A percentile compares a stretch with the other conserved stretches of the same genome.
These are phyloP conservation scores for Drosophila melanogaster DNA, from an alignment of 1,140 invertebrate genomes.

Conservation along the genomic window DNA sequence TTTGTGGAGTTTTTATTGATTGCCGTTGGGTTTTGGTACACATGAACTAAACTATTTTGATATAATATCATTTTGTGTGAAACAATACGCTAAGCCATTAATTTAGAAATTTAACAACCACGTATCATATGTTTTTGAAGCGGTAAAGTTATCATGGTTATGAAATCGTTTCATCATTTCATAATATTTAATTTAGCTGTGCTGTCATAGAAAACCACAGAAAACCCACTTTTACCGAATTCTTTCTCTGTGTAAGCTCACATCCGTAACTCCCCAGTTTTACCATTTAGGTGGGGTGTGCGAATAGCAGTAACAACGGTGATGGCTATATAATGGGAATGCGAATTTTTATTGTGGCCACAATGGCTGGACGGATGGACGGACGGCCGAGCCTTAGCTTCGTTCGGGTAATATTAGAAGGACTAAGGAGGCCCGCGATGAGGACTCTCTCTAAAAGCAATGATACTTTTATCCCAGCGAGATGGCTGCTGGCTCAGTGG, in stretches of 20 bases:
- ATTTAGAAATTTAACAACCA: not conserved
- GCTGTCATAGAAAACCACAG: not conserved
- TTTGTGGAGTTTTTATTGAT: constrained; percentile 58
- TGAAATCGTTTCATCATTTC: not conserved
- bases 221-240: not conserved
- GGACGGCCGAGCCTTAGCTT: not conserved
- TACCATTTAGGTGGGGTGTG: constrained; percentile 13
- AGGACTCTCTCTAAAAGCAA: constrained; percentile 49
- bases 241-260: not conserved
- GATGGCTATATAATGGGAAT: constrained; percentile 56
- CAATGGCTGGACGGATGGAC: constrained; percentile 36
- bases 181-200: too few species aligned
- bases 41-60: not conserved
- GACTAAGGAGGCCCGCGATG: constrained; percentile 23
- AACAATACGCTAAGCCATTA: not conserved
- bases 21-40: constrained; percentile 22
- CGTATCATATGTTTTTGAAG: too few species aligned
- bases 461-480: constrained; percentile 62
- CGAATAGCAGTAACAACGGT: constrained; percentile 30
- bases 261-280: not conserved
- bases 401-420: constrained; percentile 22
- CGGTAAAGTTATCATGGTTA: not conserved
- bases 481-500: constrained; percentile 43
- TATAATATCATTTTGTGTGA: not conserved
- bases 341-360: constrained; percentile 56